These are phyloP conservation scores for Hemibagrus guttatus DNA, from an alignment of 2,797 vertebrate species.

Conservation along the genomic window DNA sequence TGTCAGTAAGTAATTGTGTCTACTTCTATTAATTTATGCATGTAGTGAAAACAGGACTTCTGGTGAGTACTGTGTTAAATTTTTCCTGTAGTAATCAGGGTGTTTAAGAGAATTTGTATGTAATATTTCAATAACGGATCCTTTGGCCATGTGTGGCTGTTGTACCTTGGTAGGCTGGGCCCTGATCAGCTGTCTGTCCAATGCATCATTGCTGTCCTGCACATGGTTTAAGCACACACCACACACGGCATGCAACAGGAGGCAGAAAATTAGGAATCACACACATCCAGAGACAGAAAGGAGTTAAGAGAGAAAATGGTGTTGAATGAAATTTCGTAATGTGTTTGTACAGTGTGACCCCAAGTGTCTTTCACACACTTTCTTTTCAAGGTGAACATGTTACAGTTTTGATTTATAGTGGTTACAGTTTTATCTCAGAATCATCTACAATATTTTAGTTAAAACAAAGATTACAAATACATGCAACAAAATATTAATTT, in stretches of 20 bases:
- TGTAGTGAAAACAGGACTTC: not conserved
- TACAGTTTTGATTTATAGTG: not conserved
- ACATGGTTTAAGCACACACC: slow-evolving; percentile 91
- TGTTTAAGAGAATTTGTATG: not conserved
- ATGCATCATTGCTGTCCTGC: slow-evolving; percentile 99
- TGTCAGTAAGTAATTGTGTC: not conserved
- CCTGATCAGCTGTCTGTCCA: slow-evolving; percentile 96
- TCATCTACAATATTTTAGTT: not conserved
- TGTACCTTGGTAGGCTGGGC: slow-evolving; percentile 94
- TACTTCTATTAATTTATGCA: not conserved
- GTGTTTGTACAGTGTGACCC: slow-evolving; percentile 64
- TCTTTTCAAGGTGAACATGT: not conserved
- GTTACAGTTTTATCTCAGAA: not conserved
- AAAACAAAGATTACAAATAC: not conserved
- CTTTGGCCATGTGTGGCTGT: slow-evolving; percentile 57
- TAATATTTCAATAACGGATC: not conserved
- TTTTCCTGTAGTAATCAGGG: not conserved
- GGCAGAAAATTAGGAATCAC: slow-evolving; percentile 79
- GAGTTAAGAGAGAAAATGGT: not conserved
- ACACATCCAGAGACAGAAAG: slow-evolving; percentile 57
- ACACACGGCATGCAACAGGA: slow-evolving; percentile 81
- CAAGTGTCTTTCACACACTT: not conserved
- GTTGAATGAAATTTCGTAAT: not conserved
- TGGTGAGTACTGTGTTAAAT: not conserved
- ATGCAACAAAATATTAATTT: slow-evolving; percentile 1